A percentile compares a stretch with the other conserved stretches of the same genome.
Conservation (phyloP, 1,140 invertebrate genomes). For the Trachymyrmex cornetzi region DNA sequence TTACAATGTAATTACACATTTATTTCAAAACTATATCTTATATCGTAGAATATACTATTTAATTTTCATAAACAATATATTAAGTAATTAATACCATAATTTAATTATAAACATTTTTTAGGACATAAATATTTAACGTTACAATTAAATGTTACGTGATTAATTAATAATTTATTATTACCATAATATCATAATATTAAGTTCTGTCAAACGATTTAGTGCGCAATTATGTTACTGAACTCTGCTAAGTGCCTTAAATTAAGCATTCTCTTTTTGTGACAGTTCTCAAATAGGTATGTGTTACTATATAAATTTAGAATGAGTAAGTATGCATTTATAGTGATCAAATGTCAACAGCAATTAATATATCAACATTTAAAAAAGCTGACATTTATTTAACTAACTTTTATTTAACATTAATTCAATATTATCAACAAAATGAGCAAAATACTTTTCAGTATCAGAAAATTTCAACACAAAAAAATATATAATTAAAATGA, state of each 20-base stretch:
- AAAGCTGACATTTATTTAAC: background rate
- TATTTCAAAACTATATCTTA: background rate
- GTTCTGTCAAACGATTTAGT: background rate
- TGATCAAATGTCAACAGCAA: background rate
- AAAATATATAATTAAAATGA: background rate
- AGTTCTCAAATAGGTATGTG: background rate
- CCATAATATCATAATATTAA: background rate
- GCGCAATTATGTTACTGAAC: background rate
- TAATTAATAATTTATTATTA: background rate
- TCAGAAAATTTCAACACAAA: background rate
- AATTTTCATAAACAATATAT: background rate
- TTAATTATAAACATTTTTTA: background rate
- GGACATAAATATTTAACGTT: background rate
- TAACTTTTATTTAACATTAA: constrained; percentile 5
- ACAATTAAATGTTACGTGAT: background rate
- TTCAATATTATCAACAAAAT: background rate
- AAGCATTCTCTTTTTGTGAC: background rate
- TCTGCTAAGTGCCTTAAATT: constrained; percentile 21
- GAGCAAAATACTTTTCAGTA: background rate
- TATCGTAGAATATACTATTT: background rate
- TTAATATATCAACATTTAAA: background rate
- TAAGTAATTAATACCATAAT: background rate
- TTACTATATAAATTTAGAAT: background rate
- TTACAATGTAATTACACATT: background rate
- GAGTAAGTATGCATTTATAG: background rate